Evolutionary conservation across 2,797 vertebrate species (phyloP).

Genomic region (Heterohyrax brucei): DNA sequence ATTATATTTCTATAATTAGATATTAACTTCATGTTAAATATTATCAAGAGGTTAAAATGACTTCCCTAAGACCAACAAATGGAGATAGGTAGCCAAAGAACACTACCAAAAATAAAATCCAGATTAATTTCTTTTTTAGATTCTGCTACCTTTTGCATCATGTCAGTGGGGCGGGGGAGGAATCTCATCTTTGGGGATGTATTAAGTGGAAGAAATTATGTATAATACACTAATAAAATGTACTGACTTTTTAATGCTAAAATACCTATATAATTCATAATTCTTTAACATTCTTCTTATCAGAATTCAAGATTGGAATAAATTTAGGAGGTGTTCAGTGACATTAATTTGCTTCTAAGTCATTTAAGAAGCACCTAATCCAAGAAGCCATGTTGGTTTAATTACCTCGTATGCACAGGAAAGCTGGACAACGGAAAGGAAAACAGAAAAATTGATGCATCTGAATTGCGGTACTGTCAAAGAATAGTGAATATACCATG

Average conservation of each 20-base stretch:
- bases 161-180: not conserved
- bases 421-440: not conserved
- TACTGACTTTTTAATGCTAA: slow-evolving; percentile 19
- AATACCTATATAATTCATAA: not conserved
- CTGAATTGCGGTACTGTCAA: not conserved
- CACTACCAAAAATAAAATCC: slow-evolving; percentile 53
- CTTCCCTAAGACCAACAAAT: slow-evolving; percentile 27
- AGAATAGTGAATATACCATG: not conserved
- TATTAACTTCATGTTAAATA: not conserved
- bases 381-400: not conserved
- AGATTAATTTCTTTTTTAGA: slow-evolving; percentile 27
- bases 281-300: not conserved
- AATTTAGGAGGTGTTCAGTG: not conserved
- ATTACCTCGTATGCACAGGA: not conserved
- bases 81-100: slow-evolving; percentile 12
- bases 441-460: not conserved
- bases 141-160: not conserved
- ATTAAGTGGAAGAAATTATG: slow-evolving; percentile 24
- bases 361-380: not conserved
- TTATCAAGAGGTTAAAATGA: slow-evolving; percentile 58
- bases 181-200: not conserved
- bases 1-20: slow-evolving; percentile 20
- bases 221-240: slow-evolving; percentile 36
- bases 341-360: not conserved
- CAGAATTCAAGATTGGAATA: slow-evolving; percentile 47